Percentiles rank a stretch among this genome's conserved stretches.
Conservation (phyloP, 2,113 vertebrate genomes). For the Periophthalmodon schlosseri region DNA sequence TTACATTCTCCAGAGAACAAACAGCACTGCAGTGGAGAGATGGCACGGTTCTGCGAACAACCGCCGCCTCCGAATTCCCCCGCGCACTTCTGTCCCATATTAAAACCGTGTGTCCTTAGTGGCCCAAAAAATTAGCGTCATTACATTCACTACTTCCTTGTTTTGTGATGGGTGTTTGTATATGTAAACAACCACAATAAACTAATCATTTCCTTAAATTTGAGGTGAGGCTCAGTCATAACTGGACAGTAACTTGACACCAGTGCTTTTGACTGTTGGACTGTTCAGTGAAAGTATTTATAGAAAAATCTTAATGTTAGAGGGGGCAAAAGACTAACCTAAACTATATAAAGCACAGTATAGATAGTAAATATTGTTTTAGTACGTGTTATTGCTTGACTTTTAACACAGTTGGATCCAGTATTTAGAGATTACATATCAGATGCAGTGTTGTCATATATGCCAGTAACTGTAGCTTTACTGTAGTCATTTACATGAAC, state of each 20-base stretch:
- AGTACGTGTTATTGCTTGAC: background rate
- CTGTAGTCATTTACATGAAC: background rate
- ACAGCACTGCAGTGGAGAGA: background rate
- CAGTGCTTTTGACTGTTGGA: background rate
- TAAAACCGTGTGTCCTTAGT: background rate
- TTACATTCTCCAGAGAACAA: slow-evolving; percentile 14
- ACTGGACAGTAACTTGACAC: slow-evolving; percentile 24
- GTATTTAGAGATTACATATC: background rate
- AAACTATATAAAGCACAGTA: too few species aligned
- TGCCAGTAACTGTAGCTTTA: background rate
- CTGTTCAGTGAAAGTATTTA: background rate
- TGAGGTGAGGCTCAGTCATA: background rate
- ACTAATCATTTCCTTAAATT: slow-evolving; percentile 54
- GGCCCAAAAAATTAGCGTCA: slow-evolving; percentile 30
- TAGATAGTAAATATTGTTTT: background rate
- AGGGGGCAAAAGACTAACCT: too few species aligned
- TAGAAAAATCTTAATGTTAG: too few species aligned
- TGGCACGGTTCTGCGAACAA: slow-evolving; percentile 9
- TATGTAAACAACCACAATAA: slow-evolving; percentile 18
- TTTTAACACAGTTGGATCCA: background rate
- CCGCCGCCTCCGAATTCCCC: slow-evolving; percentile 19
- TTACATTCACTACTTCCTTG: slow-evolving; percentile 44
- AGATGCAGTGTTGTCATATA: background rate
- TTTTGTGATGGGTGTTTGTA: slow-evolving; percentile 28
- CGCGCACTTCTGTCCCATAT: slow-evolving; percentile 4